phyloP scores from a whole-genome alignment of 1,140 invertebrate genomes.

The Drosophila repleta region DNA sequence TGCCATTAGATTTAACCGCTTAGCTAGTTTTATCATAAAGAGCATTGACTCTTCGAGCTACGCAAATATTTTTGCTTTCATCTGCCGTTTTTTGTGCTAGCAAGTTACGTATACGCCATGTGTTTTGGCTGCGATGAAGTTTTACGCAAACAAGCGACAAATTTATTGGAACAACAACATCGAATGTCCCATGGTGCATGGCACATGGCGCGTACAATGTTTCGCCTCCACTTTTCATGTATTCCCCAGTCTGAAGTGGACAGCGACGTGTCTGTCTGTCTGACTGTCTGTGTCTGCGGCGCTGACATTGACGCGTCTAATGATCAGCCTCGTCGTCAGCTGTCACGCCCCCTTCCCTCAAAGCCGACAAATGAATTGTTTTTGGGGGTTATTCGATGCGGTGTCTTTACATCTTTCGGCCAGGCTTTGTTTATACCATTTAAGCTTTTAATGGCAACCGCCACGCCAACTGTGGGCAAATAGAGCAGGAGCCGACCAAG shows the following conservation, averaged over 20 bases:
- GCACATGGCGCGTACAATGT: constrained; percentile 29
- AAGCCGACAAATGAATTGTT: constrained; percentile 24
- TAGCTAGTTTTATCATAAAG: not conserved
- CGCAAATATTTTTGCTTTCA: not conserved
- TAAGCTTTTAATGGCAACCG: constrained; percentile 59
- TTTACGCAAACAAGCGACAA: constrained; percentile 66
- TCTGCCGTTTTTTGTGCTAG: not conserved
- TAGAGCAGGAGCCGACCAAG: constrained; percentile 37
- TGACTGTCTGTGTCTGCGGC: constrained; percentile 29
- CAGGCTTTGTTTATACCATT: constrained; percentile 62
- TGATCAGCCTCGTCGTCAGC: constrained; percentile 38
- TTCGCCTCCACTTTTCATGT: constrained; percentile 14
- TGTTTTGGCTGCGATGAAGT: constrained; percentile 31
- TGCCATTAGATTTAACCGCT: too few relatives aligned
- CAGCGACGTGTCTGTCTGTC: constrained; percentile 31
- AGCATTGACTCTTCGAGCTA: not conserved
- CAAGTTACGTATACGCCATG: constrained; percentile 71
- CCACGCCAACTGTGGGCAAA: constrained; percentile 27
- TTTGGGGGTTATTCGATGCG: constrained; percentile 15
- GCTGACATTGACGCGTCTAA: constrained; percentile 70
- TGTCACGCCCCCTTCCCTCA: not conserved
- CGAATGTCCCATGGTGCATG: constrained; percentile 28
- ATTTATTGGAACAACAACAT: constrained; percentile 63
- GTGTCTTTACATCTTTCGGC: constrained; percentile 35
- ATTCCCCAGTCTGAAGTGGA: constrained; percentile 30